Percentiles rank a stretch among this genome's conserved stretches.
These are phyloP conservation scores for Choristoneura fumiferana DNA, from an alignment of 1,140 invertebrate species.

Conservation along the genomic window DNA sequence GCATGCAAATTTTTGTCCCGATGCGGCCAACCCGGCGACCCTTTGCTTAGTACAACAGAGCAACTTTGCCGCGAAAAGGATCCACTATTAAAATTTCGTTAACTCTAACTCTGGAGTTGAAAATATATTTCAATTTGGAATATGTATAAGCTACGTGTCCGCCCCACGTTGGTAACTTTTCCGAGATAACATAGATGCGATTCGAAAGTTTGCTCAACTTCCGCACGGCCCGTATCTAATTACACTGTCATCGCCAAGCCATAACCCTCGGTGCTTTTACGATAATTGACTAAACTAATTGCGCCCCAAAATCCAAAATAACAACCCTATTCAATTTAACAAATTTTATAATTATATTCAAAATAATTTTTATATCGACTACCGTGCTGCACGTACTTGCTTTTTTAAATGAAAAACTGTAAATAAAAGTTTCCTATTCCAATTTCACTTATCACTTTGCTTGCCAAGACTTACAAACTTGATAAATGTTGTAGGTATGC, in stretches of 20 bases:
- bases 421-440: no score
- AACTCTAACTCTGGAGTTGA: not conserved
- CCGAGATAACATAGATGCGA: conserved; percentile 10
- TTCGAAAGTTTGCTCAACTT: conserved; percentile 13
- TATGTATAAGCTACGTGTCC: conserved; percentile 4
- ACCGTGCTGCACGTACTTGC: no score
- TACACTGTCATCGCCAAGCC: conserved; percentile 16
- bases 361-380: no score
- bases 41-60: conserved; percentile 3
- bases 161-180: conserved; percentile 3
- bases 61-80: conserved; percentile 1
- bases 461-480: no score
- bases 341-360: not conserved
- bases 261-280: conserved; percentile 11
- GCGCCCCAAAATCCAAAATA: not conserved
- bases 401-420: no score
- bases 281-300: conserved; percentile 3
- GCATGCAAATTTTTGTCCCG: conserved; percentile 13
- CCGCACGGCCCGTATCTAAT: conserved; percentile 3
- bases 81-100: conserved; percentile 8
- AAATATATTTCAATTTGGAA: conserved; percentile 5
- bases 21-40: not conserved
- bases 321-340: not conserved
- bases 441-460: no score
- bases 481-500: no score